Percentiles rank a stretch among this genome's conserved stretches.
Evolutionary conservation across 1,140 invertebrate species (phyloP).

Genomic region (Pachypsylla venusta): DNA sequence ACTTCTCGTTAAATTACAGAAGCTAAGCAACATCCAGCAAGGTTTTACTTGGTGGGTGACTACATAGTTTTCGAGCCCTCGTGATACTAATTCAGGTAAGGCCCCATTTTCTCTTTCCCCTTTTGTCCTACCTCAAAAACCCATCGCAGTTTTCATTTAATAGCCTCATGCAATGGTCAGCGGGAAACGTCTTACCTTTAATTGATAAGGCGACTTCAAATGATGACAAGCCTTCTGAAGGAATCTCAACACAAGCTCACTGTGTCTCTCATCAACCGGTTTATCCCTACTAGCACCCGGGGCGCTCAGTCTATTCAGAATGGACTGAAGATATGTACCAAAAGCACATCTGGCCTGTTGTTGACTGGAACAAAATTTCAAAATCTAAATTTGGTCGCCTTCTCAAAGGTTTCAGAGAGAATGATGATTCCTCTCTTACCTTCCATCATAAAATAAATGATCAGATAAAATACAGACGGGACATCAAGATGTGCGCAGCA

Average conservation of each 20-base stretch:
- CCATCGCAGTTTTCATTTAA: no score
- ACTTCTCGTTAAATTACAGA: no score
- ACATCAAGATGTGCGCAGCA: no score
- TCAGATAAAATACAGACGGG: not conserved
- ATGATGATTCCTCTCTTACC: not conserved
- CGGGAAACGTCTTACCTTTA: constrained; percentile 47
- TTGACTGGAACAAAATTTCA: constrained; percentile 30
- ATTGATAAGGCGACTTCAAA: constrained; percentile 56
- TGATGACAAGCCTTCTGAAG: constrained; percentile 61
- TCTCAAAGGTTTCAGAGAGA: constrained; percentile 1
- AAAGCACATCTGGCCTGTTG: constrained; percentile 63
- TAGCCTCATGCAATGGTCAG: no score
- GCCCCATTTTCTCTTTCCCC: no score
- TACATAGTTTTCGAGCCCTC: no score
- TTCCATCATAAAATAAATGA: not conserved
- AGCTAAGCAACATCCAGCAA: no score
- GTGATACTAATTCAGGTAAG: no score
- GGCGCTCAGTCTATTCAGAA: constrained; percentile 42
- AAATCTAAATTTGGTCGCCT: not conserved
- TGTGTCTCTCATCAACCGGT: constrained; percentile 39
- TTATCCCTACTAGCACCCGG: constrained; percentile 41
- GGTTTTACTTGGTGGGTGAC: no score
- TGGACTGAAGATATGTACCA: constrained; percentile 61
- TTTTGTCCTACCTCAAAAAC: no score
- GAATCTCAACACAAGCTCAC: constrained; percentile 66